Base-by-base conservation (phyloP, 2,113 vertebrate genomes). In the Hylia prasina region DNA sequence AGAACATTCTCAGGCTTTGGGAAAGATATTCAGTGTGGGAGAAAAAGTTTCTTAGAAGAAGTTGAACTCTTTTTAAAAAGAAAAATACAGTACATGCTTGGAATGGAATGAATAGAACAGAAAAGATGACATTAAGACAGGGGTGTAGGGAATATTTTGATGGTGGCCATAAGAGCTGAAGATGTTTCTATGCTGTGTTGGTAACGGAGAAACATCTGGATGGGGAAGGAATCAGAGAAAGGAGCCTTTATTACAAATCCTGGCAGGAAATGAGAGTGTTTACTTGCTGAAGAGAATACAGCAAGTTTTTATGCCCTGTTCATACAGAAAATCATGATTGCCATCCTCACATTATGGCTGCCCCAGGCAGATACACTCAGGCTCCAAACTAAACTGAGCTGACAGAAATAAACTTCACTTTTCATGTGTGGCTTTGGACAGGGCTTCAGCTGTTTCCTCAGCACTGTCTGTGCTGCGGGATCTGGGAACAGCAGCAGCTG, bases 1-100 rank as follows among this genome's bases (percentile, higher is more conserved):
- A 96, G 89, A 96, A 98, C 96, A 90, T 97, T 98, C 97, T 97
- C 93, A 95, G 60, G 92, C 85, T 96, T 95, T 68, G 45, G 89
- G 79, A 97, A 86, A 91, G 95, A 91, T 92, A 91, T 57, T 91
- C 92, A 92, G 90, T 93, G 78, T 89, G 97, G 94, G 92, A 97
- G 93, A 96, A 96, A 89, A 96, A 87, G 48, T 82, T 87, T 96
- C 90, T 94, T 93, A 94, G 86, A 95, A 97, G 90, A 78, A 92
- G 88, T 82, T 95, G 73, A 57, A 23, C 35, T 51, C 66, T 95
- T 87, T 91, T 91, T 91, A 90, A 96, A 97, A 97, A 95, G 90
- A 96, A 81, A 96, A 60, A 39, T 60, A 94, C 83, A 94, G 87
- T 31, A 33, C 89, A 82, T 95, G 57, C 91, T 97, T 83, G 87